Percentiles rank a stretch among this genome's conserved stretches.
phyloP scores from a whole-genome alignment of 2,113 vertebrate species.

The Jacana jacana region DNA sequence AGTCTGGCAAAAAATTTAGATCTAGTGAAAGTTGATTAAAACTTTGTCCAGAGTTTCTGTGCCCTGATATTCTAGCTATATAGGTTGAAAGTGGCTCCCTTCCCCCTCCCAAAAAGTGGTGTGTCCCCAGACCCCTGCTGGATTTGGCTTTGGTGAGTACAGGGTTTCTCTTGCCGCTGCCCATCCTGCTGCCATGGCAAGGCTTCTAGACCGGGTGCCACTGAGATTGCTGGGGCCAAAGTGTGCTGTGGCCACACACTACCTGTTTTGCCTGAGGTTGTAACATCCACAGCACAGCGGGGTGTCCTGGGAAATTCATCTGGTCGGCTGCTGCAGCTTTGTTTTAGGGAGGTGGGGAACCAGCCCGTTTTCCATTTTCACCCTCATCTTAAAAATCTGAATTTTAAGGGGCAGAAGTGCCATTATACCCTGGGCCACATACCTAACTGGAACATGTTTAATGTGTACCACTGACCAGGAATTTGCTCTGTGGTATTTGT shows the following conservation, averaged over 20 bases:
- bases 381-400: not conserved
- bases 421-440: not conserved
- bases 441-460: not conserved
- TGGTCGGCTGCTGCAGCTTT: not conserved
- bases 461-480: not conserved
- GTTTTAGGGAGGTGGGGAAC: not conserved
- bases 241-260: accelerated
- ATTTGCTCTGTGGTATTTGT: not conserved
- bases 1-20: not conserved
- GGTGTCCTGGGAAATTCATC: not conserved
- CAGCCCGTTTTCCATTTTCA: not conserved
- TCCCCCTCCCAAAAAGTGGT: not conserved
- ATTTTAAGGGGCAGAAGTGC: not conserved
- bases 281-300: not conserved
- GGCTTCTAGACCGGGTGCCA: accelerated
- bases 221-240: not conserved
- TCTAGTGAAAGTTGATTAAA: not conserved
- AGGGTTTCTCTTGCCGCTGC: not conserved
- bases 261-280: not conserved
- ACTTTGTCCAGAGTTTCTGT: not conserved
- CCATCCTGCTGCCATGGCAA: not conserved
- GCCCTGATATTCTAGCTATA: not conserved
- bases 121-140: accelerated
- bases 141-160: not conserved
- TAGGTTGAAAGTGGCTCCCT: not conserved